Evolutionary conservation across 2,113 vertebrate genomes (phyloP), one percentile per base, ranked within the genome.

Genomic region (Colistium nudipinnis): DNA sequence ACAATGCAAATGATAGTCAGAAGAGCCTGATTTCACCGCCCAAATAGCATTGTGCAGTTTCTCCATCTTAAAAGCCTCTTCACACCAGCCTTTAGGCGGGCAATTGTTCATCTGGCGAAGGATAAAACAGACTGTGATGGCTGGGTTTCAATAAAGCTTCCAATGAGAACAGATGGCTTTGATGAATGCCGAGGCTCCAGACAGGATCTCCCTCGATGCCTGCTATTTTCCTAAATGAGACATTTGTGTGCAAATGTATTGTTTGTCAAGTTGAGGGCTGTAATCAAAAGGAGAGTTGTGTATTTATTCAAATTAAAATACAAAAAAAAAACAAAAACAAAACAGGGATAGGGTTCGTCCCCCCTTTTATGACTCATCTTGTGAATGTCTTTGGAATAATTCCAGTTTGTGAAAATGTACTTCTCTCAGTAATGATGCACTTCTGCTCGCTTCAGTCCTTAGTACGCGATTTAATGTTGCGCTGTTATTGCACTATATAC

Each of bases 81-180:
- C 49, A 43, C 52, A 41, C 61, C 63, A 80, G 65, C 75, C 45
- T 76, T 59, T 67, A 62, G 64, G 80, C 55, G 20, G 48, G 81
- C 73, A 55, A 81, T 82, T 74, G 81, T 87, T 90, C 84, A 86
- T 87, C 80, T 90, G 88, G 84, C 87, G 82, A 61, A 69, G 69
- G 87, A 88, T 88, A 64, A 90, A 86, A 14, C 84, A 83, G 87
- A 28, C 60, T 22, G 70, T 28, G 48, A 78, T 90, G 87, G 84
- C 85, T 68, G 74, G 43, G 28, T 80, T 89, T 90, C 88, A 89
- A 71, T 82, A 84, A 89, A 88, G 76, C 87, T 86, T 77, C 65
- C 84, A 80, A 80, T 74, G 70, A 81, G 87, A 91, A 73, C 90
- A 91, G 90, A 91, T 91, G 90, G 90, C 81, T 83, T 86, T 73